Evolutionary conservation across 2,797 vertebrate genomes (phyloP), one percentile per base, ranked within the genome.

Genomic region (Lagodon rhomboides): DNA sequence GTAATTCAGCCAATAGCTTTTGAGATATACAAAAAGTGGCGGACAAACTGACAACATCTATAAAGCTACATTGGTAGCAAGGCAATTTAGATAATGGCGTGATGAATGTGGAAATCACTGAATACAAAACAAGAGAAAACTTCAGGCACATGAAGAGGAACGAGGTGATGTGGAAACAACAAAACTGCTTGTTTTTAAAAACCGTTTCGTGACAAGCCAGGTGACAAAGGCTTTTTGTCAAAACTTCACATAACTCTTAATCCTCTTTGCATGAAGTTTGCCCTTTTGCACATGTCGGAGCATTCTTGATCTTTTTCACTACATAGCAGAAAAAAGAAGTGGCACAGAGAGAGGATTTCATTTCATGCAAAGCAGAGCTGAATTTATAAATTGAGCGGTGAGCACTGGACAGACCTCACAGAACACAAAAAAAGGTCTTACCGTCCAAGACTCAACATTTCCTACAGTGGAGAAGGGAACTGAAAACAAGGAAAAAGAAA

Each of bases 401-500:
- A 17, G n/a, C 3, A 18, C 16, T 15, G 5, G 5, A 15, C 20
- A 51, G 17, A 72, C 6, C 12, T 55, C n/a, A 34, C 30, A 62
- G 22, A 34, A 63, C 2, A n/a, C 7, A 43, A 0, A 12, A 12
- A 59, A 50, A 43, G 9, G 13, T 46, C 77, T 82, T 80, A 84
- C 86, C 72, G 0, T 25, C 56, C 0, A 2, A 25, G 56, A 54
- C 51, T 51, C 69, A 12, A 44, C 1, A n/a, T 53, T 6, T 63
- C 27, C 72, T 54, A 9, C 7, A 67, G 30, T 16, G 7, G 43
- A 53, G 15, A 65, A 15, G 20, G 2, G 3, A 65, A 49, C 25
- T 65, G 9, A 47, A 58, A 15, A 70, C 5, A 63, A 23, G 10
- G 12, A 66, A 38, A 82, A 75, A 66, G 4, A 63, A 65, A 68